These are phyloP conservation scores for Aplocera efformata DNA, from an alignment of 2,888 invertebrate species.

Conservation along the genomic window DNA sequence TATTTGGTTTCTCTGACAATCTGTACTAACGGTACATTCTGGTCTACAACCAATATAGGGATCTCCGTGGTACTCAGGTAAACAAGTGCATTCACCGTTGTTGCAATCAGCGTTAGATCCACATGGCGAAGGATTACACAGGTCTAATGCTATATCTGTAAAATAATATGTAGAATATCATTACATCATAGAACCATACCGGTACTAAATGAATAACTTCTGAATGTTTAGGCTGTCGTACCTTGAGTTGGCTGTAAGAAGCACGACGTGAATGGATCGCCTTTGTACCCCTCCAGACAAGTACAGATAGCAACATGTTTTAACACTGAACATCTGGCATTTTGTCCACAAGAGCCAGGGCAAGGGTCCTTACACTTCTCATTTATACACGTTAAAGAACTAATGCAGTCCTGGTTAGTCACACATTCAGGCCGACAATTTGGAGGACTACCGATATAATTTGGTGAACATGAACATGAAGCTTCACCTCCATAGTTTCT, in stretches of 20 bases:
- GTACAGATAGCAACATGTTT: constrained; percentile 83
- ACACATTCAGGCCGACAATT: constrained; percentile 85
- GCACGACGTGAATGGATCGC: constrained; percentile 82
- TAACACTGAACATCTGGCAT: constrained; percentile 79
- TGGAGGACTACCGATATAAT: constrained; percentile 83
- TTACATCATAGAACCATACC: too few species aligned
- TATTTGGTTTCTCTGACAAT: constrained; percentile 85
- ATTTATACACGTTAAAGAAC: constrained; percentile 82
- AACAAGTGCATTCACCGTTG: constrained; percentile 85
- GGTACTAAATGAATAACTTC: too few species aligned
- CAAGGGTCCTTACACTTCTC: constrained; percentile 85
- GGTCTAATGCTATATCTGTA: constrained; percentile 62
- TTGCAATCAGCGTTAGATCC: constrained; percentile 87
- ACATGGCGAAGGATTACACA: constrained; percentile 84
- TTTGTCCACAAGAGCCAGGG: constrained; percentile 83
- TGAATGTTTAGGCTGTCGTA: constrained; percentile 27
- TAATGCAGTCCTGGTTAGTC: constrained; percentile 84
- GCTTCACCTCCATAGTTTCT: constrained; percentile 76
- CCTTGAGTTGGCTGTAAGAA: constrained; percentile 54
- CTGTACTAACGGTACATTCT: constrained; percentile 88
- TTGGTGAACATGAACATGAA: constrained; percentile 81
- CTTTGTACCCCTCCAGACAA: constrained; percentile 79
- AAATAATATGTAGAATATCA: background rate
- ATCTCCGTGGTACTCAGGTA: constrained; percentile 87
- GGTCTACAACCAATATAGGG: constrained; percentile 89